phyloP scores from a whole-genome alignment of 2,888 invertebrate species.

The Hoplodrina blanda region DNA sequence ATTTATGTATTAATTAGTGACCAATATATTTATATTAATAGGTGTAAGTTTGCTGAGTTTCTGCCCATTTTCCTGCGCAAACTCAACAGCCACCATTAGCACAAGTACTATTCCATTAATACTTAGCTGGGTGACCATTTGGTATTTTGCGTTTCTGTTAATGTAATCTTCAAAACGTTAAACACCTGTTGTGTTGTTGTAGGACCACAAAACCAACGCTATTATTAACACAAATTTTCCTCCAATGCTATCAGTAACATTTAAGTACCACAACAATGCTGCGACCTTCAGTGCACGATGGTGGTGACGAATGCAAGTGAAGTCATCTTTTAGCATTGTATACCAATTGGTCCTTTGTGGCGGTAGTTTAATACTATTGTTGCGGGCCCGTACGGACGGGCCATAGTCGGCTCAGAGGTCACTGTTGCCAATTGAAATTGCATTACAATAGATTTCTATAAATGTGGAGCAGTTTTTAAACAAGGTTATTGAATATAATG shows the following conservation, averaged over 20 bases:
- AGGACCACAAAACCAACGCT: constrained; percentile 22
- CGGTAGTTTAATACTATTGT: constrained; percentile 46
- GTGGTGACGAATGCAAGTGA: constrained; percentile 60
- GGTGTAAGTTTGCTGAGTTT: no score
- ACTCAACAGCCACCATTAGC: no score
- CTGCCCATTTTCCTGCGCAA: no score
- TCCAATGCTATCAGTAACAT: constrained; percentile 28
- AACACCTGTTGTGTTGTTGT: background rate
- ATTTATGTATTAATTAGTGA: no score
- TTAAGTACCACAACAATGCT: constrained; percentile 32
- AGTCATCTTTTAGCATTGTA: constrained; percentile 44
- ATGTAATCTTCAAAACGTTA: background rate
- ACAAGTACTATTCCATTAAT: no score
- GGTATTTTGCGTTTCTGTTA: no score
- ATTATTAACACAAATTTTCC: constrained; percentile 36
- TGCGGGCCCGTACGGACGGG: constrained; percentile 5
- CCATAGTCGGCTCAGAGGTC: constrained; percentile 19
- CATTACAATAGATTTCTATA: constrained; percentile 5
- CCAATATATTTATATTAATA: no score
- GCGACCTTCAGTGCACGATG: constrained; percentile 51
- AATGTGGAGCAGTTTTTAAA: constrained; percentile 11
- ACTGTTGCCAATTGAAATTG: constrained; percentile 20
- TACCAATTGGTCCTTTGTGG: constrained; percentile 61
- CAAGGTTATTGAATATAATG: background rate
- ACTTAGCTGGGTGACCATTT: no score